A percentile compares a stretch with the other conserved stretches of the same genome.
Conservation (phyloP, 2,797 vertebrate species). For the Melanitta fusca region DNA sequence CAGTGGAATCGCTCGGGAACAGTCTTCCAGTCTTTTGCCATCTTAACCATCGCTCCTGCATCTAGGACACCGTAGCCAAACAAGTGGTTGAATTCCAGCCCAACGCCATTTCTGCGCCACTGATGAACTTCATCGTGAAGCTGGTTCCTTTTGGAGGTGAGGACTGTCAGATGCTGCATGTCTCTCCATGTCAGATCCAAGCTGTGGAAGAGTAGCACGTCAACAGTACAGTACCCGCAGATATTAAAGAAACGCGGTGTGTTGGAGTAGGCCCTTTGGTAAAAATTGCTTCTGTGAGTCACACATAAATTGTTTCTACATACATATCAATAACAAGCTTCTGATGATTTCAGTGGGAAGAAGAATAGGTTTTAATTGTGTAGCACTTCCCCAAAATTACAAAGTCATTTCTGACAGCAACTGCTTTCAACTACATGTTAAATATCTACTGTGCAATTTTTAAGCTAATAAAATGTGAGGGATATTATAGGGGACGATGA, state of each 20-base stretch:
- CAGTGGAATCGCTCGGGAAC: slow-evolving; percentile 98
- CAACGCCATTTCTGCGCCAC: slow-evolving; percentile 96
- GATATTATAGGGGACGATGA: not conserved
- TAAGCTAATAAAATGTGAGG: not conserved
- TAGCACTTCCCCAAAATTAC: not conserved
- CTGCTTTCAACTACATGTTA: not conserved
- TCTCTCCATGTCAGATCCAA: slow-evolving; percentile 94
- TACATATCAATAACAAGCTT: not conserved
- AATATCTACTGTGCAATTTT: not conserved
- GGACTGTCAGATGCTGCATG: slow-evolving; percentile 96
- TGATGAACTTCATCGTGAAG: slow-evolving; percentile 98
- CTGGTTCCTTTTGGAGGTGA: slow-evolving; percentile 98
- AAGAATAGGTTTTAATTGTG: not conserved
- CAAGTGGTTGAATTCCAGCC: slow-evolving; percentile 98
- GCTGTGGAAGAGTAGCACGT: slow-evolving; percentile 70
- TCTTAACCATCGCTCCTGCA: slow-evolving; percentile 97
- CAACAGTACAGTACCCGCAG: not conserved
- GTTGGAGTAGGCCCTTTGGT: not conserved
- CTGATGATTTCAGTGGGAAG: not conserved
- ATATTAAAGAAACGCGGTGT: not conserved
- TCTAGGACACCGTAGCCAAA: slow-evolving; percentile 98
- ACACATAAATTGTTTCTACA: not conserved
- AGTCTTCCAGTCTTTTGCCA: slow-evolving; percentile 96
- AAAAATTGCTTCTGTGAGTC: not conserved
- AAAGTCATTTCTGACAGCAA: not conserved